These are phyloP conservation scores for Halisarca cf. caerulea DNA, from an alignment of 37 sponge, comb jelly and placozoan genomes.

Conservation along the genomic window DNA sequence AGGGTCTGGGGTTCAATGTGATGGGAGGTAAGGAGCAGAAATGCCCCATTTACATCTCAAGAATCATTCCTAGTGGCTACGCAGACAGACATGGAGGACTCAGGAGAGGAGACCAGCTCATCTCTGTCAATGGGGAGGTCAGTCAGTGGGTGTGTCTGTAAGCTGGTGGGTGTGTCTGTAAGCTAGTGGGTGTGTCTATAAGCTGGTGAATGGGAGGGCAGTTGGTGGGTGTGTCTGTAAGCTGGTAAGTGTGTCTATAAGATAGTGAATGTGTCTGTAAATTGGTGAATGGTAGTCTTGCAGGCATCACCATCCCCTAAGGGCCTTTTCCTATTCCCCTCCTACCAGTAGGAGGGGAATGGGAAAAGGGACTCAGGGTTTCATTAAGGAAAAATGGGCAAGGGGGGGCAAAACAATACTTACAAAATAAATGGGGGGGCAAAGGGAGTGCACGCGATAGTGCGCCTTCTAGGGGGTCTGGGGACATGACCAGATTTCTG, in stretches of 20 bases:
- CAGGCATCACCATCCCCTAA: too few relatives aligned
- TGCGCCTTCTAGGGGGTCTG: too few relatives aligned
- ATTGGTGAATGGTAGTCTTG: too few relatives aligned
- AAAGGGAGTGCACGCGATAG: too few relatives aligned
- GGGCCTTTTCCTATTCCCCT: too few relatives aligned
- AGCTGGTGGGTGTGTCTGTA: not conserved
- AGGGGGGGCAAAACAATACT: too few relatives aligned
- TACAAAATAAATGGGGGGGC: too few relatives aligned
- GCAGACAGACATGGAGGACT: conserved; percentile 81
- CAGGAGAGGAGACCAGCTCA: conserved; percentile 86
- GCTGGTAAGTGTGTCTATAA: not conserved
- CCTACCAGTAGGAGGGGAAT: too few relatives aligned
- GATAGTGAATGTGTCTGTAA: conserved; percentile 14
- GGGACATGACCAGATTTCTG: too few relatives aligned
- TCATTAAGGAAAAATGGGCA: too few relatives aligned
- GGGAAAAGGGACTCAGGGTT: too few relatives aligned
- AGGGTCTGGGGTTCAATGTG: conserved; percentile 73
- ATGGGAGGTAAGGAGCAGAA: conserved; percentile 97
- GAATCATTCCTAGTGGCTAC: conserved; percentile 91
- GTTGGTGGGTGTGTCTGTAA: not conserved
- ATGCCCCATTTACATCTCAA: conserved; percentile 91
- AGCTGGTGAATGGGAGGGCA: not conserved
- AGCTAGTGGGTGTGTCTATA: not conserved
- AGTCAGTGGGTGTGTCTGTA: conserved; percentile 32
- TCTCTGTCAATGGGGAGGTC: conserved; percentile 83